Evolutionary conservation across 1,140 invertebrate species (phyloP).

Genomic region (Patella vulgata): DNA sequence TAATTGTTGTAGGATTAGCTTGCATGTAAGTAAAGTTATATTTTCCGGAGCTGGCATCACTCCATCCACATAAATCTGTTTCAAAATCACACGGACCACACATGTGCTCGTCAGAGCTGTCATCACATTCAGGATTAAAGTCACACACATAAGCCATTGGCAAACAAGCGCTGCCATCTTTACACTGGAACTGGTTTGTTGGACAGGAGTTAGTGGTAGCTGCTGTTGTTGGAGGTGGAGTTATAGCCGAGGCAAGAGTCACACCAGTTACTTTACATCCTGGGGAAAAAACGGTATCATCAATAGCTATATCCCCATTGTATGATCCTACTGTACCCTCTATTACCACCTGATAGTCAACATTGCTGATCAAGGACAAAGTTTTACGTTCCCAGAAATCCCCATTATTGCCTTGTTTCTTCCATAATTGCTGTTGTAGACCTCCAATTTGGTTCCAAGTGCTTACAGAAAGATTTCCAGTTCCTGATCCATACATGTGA

Average conservation of each 20-base stretch:
- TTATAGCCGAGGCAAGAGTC: slow-evolving; percentile 40
- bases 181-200: slow-evolving; percentile 43
- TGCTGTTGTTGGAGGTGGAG: slow-evolving; percentile 36
- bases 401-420: slow-evolving; percentile 33
- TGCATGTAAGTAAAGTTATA: slow-evolving; percentile 51
- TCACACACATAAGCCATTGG: slow-evolving; percentile 44
- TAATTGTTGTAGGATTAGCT: slow-evolving; percentile 19
- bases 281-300: slow-evolving; percentile 50
- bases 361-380: slow-evolving; percentile 26
- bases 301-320: slow-evolving; percentile 56
- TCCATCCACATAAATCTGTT: slow-evolving; percentile 55
- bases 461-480: slow-evolving; percentile 59
- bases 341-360: slow-evolving; percentile 52
- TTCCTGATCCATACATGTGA: slow-evolving; percentile 62
- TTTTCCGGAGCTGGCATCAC: slow-evolving; percentile 54
- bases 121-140: slow-evolving; percentile 48
- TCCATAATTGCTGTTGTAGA: slow-evolving; percentile 33
- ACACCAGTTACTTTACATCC: slow-evolving; percentile 42
- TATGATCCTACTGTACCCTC: slow-evolving; percentile 42
- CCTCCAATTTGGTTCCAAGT: slow-evolving; percentile 32
- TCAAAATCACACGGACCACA: slow-evolving; percentile 64
- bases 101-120: slow-evolving; percentile 58
- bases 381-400: slow-evolving; percentile 47
- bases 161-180: slow-evolving; percentile 42
- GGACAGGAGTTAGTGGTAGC: slow-evolving; percentile 44